Conservation (phyloP, 1,140 invertebrate genomes). For the Papilio machaon region DNA sequence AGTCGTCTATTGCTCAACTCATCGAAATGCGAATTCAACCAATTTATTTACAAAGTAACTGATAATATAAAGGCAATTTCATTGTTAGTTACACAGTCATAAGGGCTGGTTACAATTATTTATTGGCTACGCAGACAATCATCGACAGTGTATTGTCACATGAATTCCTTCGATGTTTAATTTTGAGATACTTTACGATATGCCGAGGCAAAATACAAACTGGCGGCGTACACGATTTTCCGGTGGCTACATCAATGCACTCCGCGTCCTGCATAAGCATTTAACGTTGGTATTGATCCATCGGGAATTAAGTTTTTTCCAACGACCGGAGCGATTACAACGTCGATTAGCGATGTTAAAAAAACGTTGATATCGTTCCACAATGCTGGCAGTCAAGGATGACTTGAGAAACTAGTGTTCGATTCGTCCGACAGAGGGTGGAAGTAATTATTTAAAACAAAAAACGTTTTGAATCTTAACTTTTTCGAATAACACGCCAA, state of each 20-base stretch:
- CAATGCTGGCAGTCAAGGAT: constrained; percentile 25
- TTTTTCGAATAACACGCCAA: background rate
- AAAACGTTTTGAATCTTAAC: background rate
- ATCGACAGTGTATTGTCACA: background rate
- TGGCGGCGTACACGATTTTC: background rate
- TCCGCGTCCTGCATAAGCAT: background rate
- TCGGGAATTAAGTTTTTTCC: constrained; percentile 26
- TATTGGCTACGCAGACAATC: background rate
- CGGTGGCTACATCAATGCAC: background rate
- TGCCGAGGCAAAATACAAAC: background rate
- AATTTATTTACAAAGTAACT: too few relatives aligned
- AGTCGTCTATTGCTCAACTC: background rate
- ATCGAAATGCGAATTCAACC: background rate
- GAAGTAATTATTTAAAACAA: constrained; percentile 15
- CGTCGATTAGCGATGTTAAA: constrained; percentile 15
- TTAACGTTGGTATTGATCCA: constrained; percentile 35
- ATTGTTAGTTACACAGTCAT: too few relatives aligned
- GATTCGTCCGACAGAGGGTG: constrained; percentile 10
- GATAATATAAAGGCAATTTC: too few relatives aligned
- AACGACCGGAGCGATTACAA: background rate
- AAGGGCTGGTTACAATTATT: too few relatives aligned
- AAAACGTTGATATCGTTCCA: constrained; percentile 28
- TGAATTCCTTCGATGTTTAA: background rate
- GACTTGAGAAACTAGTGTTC: constrained; percentile 28
- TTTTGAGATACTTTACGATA: background rate